phyloP scores from a whole-genome alignment of 2,113 vertebrate genomes.

The Rhynchomys soricoides region DNA sequence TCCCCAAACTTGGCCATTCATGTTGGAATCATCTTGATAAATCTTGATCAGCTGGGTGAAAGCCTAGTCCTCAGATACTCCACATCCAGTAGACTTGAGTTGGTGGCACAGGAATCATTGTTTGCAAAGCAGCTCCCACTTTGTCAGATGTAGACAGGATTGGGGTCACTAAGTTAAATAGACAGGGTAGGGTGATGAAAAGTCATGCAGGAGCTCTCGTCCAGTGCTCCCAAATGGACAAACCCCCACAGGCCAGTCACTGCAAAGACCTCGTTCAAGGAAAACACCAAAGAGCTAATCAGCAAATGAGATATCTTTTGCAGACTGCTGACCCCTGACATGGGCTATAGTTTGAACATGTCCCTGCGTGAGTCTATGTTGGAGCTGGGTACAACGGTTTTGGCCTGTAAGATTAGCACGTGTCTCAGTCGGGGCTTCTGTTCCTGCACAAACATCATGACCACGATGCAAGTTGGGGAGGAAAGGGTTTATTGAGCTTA shows the following conservation, averaged over 20 bases:
- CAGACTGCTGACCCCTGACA: neutral
- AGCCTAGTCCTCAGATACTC: neutral
- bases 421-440: too few relatives aligned
- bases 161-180: slow-evolving; percentile 6
- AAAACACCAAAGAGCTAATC: neutral
- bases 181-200: neutral
- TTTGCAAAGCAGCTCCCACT: neutral
- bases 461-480: too few relatives aligned
- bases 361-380: neutral
- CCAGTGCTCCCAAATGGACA: neutral
- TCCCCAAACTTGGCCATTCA: neutral
- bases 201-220: neutral
- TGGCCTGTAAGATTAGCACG: neutral
- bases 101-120: slow-evolving; percentile 19
- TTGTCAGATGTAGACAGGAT: neutral
- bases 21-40: neutral
- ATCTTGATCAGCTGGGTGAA: neutral
- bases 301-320: slow-evolving; percentile 4
- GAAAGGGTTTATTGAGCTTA: too few relatives aligned
- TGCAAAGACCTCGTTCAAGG: neutral
- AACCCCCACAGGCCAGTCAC: neutral
- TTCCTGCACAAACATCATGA: too few relatives aligned
- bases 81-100: neutral
- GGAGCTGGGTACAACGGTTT: neutral
- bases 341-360: neutral